Percentiles rank a stretch among this genome's conserved stretches.
Conservation (phyloP, 2,888 invertebrate species). For the Disparrhopalites patrizii region DNA sequence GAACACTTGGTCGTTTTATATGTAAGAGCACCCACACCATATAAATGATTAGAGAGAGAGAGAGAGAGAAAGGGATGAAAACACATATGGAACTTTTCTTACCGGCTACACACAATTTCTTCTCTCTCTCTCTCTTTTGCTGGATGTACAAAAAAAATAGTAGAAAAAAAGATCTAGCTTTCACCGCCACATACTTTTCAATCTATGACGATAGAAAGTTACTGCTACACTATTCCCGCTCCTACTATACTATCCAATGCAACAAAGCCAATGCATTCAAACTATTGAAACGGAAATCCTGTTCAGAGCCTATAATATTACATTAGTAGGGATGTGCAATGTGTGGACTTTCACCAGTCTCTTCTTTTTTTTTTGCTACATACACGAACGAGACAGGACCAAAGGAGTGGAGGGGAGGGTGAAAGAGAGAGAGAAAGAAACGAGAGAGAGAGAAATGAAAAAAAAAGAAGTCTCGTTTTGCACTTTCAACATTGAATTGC, state of each 20-base stretch:
- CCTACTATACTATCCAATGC: background rate
- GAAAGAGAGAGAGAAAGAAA: background rate
- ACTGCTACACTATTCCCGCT: too few species aligned
- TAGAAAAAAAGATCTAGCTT: background rate
- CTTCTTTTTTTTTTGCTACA: background rate
- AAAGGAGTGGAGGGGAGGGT: background rate
- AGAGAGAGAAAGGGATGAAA: too few species aligned
- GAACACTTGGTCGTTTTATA: too few species aligned
- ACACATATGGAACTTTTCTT: too few species aligned
- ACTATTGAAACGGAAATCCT: constrained; percentile 13
- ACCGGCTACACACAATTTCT: background rate
- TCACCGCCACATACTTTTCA: constrained; percentile 3
- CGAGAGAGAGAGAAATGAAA: background rate
- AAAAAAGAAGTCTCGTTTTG: constrained; percentile 4
- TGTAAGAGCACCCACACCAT: too few species aligned
- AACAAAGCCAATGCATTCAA: constrained; percentile 13
- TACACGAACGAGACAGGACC: background rate
- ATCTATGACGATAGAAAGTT: constrained; percentile 6
- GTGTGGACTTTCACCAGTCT: background rate
- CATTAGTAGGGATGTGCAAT: background rate
- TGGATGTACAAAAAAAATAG: too few species aligned
- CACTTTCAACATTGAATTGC: constrained; percentile 17
- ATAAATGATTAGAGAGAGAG: too few species aligned
- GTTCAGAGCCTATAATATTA: constrained; percentile 1
- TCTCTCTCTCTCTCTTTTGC: background rate